Conservation (phyloP, 2,797 vertebrate genomes). For the Epinephelus awoara region DNA sequence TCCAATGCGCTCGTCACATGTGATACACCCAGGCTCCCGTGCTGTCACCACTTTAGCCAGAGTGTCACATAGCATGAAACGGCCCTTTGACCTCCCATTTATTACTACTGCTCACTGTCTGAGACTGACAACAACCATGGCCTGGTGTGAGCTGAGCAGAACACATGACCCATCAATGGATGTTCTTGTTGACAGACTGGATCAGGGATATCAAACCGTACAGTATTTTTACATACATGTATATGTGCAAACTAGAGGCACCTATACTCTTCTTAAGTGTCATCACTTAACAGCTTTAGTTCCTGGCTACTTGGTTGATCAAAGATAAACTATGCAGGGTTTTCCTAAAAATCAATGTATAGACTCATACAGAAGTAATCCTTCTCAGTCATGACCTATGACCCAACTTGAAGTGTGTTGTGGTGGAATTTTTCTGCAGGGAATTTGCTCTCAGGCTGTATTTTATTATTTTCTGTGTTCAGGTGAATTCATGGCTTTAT, state of each 20-base stretch:
- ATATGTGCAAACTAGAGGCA: background rate
- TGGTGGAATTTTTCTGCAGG: no score
- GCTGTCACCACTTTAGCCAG: constrained; percentile 72
- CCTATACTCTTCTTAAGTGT: no score
- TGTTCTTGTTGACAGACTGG: background rate
- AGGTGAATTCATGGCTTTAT: no score
- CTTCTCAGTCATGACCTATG: no score
- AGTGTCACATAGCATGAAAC: constrained; percentile 54
- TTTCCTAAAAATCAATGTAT: no score
- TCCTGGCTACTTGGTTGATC: no score
- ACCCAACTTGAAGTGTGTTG: no score
- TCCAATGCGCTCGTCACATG: constrained; percentile 51
- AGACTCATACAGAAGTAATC: no score
- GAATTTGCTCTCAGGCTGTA: no score
- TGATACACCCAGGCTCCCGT: constrained; percentile 57
- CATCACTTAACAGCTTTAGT: no score
- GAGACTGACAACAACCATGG: constrained; percentile 29
- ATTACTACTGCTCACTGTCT: constrained; percentile 34
- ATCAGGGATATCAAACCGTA: background rate
- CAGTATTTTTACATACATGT: background rate
- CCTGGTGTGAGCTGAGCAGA: constrained; percentile 7
- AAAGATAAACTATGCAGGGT: no score
- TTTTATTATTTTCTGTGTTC: no score
- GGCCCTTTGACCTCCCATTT: constrained; percentile 54
- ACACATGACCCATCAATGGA: background rate